Percentiles rank a stretch among this genome's conserved stretches.
Evolutionary conservation across 2,113 vertebrate species (phyloP).

Genomic region (Penelope pileata): DNA sequence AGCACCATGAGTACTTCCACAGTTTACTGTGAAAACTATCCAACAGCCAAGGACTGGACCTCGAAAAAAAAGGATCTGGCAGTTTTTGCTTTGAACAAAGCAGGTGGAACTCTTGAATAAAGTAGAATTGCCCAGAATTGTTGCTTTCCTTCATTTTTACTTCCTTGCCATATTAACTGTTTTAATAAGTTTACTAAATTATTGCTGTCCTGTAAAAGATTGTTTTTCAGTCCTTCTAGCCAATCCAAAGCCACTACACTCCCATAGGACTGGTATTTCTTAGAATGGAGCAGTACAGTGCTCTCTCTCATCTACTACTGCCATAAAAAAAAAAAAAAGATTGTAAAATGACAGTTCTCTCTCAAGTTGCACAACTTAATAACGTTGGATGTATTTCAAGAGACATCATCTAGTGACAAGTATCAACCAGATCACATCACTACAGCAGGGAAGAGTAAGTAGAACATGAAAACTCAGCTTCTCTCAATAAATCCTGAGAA

Average conservation of each 20-base stretch:
- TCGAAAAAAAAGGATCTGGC: neutral
- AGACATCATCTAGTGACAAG: neutral
- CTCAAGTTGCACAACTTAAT: accelerated
- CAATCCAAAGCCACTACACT: neutral
- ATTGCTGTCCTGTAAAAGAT: neutral
- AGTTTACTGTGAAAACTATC: neutral
- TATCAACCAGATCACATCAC: neutral
- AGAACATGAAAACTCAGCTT: neutral
- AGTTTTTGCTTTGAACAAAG: neutral
- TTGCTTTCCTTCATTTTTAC: neutral
- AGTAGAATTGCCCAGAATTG: neutral
- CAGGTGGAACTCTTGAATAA: neutral
- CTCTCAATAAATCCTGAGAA: neutral
- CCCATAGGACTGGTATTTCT: neutral
- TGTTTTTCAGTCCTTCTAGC: neutral
- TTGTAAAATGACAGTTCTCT: neutral
- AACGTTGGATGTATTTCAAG: neutral
- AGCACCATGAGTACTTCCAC: neutral
- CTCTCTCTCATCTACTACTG: neutral
- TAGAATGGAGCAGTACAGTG: neutral
- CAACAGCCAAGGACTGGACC: neutral
- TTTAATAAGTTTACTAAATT: neutral
- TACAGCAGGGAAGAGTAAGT: neutral
- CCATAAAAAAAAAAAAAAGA: neutral
- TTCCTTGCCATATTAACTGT: neutral